Conservation (phyloP, 35 echinoderm and acorn worm genomes). For the Lytechinus variegatus region DNA sequence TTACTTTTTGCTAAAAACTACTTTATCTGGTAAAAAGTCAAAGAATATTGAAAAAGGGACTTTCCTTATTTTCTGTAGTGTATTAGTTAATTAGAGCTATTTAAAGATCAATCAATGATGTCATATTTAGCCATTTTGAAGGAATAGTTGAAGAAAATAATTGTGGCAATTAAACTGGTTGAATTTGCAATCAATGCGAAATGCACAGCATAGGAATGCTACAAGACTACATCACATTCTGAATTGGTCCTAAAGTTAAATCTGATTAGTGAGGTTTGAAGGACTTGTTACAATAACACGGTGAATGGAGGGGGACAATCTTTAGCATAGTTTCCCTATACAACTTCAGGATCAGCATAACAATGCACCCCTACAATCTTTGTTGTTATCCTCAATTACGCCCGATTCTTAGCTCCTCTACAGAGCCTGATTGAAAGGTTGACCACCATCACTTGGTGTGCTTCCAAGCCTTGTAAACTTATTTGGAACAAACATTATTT, state of each 20-base stretch:
- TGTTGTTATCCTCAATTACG: constrained; percentile 51
- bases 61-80: no score
- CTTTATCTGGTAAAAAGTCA: no score
- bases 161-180: not conserved
- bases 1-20: no score
- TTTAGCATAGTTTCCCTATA: not conserved
- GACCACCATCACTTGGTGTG: not conserved
- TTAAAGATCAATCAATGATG: not conserved
- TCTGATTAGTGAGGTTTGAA: not conserved
- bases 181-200: not conserved
- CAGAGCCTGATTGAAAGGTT: not conserved
- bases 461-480: not conserved
- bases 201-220: not conserved
- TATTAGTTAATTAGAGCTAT: no score
- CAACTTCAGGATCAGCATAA: constrained; percentile 28
- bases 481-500: not conserved
- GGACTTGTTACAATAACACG: not conserved
- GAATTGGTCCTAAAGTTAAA: not conserved
- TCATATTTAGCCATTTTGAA: not conserved
- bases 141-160: not conserved
- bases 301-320: not conserved
- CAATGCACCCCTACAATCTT: not conserved
- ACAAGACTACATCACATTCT: not conserved
- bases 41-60: no score
- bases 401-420: constrained; percentile 31